Evolutionary conservation across 1,140 invertebrate species (phyloP), one percentile per base, ranked within the genome.

Genomic region (Solenopsis fugax): DNA sequence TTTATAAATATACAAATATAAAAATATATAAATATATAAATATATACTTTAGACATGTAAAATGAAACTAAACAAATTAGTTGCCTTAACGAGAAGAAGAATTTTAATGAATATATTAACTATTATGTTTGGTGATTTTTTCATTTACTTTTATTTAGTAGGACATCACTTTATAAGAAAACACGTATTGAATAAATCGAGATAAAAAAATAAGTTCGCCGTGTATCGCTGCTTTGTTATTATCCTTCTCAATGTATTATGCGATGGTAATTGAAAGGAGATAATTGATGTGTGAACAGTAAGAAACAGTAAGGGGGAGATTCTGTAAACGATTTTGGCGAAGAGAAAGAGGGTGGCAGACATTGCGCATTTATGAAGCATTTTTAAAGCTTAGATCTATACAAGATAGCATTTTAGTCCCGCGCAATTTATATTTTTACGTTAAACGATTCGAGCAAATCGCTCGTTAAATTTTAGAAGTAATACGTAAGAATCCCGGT

Each of bases 1-100:
- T 94, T 95, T 95, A 95, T 93, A 94, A 87, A 92, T 92, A 91
- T 90, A 89, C 76, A 90, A 87, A 91, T 86, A 91, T 88, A 89
- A 52, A 87, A 85, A 91, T 87, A 89, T 71, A 90, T 77, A 89
- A 87, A 89, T 93, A 94, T 92, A 93, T 64, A 90, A 87, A 91
- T 85, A 89, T 87, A 88, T 94, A 93, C 92, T 94, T 92, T 95
- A 95, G 93, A 93, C 90, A 92, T 93, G 92, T 94, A 95, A 93
- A 94, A 92, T 92, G 91, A 92, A 58, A 93, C 92, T 91, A 92
- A 93, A 93, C 77, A 93, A 93, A 93, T 95, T 94, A 94, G 93
- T 94, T 94, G 94, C 94, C 93, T 94, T 94, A 94, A 92, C 82
- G 88, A 92, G 85, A 90, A 81, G 86, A 90, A 91, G 85, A 92